Base-by-base conservation (phyloP, 2,888 invertebrate genomes). In the Actias luna region DNA sequence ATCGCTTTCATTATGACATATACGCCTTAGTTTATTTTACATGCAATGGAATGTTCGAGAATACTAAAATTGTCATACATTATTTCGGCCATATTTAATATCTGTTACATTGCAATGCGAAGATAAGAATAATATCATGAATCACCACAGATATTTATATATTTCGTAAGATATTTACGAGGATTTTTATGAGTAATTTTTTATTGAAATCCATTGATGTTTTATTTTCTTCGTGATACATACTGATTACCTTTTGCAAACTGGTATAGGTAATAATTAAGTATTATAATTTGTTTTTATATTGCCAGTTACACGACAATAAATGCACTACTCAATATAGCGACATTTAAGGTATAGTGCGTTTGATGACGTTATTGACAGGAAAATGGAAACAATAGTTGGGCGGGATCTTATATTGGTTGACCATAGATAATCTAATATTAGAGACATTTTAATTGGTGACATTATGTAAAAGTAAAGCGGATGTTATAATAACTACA, bases 41-140 rank as follows among this genome's bases (percentile, higher is more conserved):
- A 33, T 33, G 10, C 33, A 33, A 5, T 39, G 36, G 16, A 50
- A 12, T 25, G 10, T 50, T 50, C 16, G 10, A 12, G 46, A 50
- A 25, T 50, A 25, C 46, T 10, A 42, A n/a, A 25, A 12, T 25
- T 25, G 12, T 12, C 25, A 50, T 50, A 25, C 12, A 3, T 10
- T 33, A n/a, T n/a, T n/a, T n/a, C n/a, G n/a, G n/a, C n/a, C 2
- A 16, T 50, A 2, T 50, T 31, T 27, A 8, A 31, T 27, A 31
- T 58, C n/a, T 58, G 22, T 10, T 18, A 58, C 58, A 58, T 22
- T 58, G 35, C 35, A 58, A 33, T 33, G 35, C 58, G 35, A 29
- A 58, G 35, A 18, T 58, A 58, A 33, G n/a, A 8, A n/a, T 55
- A n/a, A 4, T n/a, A 27, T 14, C 12, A 58, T 58, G 31, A 58